Base-by-base conservation (phyloP, 2,797 vertebrate species). In the Tenualosa thibaudeaui region DNA sequence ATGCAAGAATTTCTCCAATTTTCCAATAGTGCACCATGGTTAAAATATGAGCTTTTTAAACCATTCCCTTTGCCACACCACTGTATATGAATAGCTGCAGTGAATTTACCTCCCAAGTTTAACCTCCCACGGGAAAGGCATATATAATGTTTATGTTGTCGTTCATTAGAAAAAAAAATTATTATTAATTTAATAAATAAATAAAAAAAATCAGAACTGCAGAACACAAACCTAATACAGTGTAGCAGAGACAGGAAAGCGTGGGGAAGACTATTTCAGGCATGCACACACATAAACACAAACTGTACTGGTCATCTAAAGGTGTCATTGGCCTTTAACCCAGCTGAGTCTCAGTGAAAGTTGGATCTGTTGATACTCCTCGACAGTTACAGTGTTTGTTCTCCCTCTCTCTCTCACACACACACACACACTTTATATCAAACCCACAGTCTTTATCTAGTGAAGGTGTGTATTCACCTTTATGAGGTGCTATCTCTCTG, bases 21-120 rank as follows among this genome's bases (percentile, higher is more conserved):
- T 94, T 94, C 92, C 93, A 92, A 90, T 87, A 90, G 92, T 87
- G 82, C 90, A 90, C 93, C 56, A 68, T 87, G 90, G 90, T 92
- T 89, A 89, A 91, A 92, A 93, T 94, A 93, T 94, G 93, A 91
- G 92, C 51, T 75, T 24, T 49, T 53, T 51, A 51, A 50, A 71
- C n/a, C 12, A 17, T 40, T 71, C 65, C 65, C 15, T 71, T 71
- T 40, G 26, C 65, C 31, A 71, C 5, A 12, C 40, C 4, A 17
- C 13, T 78, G 22, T 78, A 46, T 78, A 78, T 37, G 19, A 40
- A 46, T 46, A 78, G 1, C 40, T 22, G 19, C 22, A 17, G 71
- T 78, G 71, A 78, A 78, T 78, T 46, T 46, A 43, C 46, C 37
- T 43, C 68, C 17, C 71, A 78, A 46, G 37, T 19, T 78, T 22